These are phyloP conservation scores for Schizopygopsis malacanthus DNA, from an alignment of 2,797 vertebrate genomes.

Conservation along the genomic window DNA sequence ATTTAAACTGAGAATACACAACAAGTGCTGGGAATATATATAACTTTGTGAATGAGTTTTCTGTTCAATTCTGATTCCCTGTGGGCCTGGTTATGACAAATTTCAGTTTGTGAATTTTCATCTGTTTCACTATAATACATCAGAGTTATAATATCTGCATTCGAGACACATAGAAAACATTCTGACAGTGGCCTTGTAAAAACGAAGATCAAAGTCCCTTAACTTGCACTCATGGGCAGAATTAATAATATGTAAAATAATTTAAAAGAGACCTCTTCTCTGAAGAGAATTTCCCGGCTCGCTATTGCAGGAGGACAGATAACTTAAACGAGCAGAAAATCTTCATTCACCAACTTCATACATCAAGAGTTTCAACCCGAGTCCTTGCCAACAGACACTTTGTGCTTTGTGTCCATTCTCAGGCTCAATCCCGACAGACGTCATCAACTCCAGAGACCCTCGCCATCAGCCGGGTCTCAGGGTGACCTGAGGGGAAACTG, in stretches of 20 bases:
- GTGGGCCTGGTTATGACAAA: background rate
- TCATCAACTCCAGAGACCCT: slow-evolving; percentile 41
- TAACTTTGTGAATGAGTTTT: background rate
- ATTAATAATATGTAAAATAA: slow-evolving; percentile 41
- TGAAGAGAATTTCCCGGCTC: slow-evolving; percentile 20
- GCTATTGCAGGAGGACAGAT: slow-evolving; percentile 24
- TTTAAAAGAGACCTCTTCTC: slow-evolving; percentile 33
- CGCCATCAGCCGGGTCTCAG: background rate
- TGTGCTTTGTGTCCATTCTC: slow-evolving; percentile 15
- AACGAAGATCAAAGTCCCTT: slow-evolving; percentile 53
- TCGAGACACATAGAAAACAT: background rate
- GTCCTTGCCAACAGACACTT: slow-evolving; percentile 15
- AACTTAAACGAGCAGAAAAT: slow-evolving; percentile 29
- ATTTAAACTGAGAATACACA: background rate
- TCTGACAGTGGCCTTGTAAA: slow-evolving; percentile 53
- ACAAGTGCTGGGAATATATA: background rate
- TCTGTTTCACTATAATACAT: background rate
- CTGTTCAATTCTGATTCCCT: background rate
- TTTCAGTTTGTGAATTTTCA: slow-evolving; percentile 1
- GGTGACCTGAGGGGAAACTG: slow-evolving; percentile 36
- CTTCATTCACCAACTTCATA: slow-evolving; percentile 24
- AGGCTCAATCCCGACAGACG: slow-evolving; percentile 28
- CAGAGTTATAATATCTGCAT: background rate
- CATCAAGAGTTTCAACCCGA: slow-evolving; percentile 28
- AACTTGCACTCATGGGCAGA: slow-evolving; percentile 37